Conservation (phyloP, 1,140 invertebrate genomes). For the Drosophila kikkawai region DNA sequence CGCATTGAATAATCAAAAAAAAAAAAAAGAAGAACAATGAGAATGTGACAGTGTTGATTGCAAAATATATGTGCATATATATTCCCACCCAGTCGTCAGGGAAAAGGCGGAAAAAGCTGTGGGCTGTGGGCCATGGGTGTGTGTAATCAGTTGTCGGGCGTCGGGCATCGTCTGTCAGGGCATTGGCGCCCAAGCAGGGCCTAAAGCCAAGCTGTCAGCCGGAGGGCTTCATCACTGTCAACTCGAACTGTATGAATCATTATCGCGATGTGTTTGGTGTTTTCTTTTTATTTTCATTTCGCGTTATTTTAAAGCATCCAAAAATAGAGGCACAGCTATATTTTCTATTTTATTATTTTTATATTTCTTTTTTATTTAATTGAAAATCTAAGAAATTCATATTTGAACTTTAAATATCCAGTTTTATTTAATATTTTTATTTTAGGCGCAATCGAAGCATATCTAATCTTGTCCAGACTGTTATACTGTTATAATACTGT, state of each 20-base stretch:
- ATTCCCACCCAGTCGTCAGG: neutral
- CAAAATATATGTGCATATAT: conserved; percentile 2
- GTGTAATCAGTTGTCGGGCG: conserved; percentile 40
- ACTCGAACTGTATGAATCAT: conserved; percentile 19
- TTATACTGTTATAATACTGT: too few species aligned
- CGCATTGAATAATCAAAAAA: conserved; percentile 18
- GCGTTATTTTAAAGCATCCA: neutral
- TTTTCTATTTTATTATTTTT: neutral
- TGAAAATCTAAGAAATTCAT: too few species aligned
- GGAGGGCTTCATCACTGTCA: conserved; percentile 45
- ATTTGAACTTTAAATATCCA: too few species aligned
- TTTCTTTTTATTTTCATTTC: neutral
- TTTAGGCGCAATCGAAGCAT: too few species aligned
- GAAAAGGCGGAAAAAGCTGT: conserved; percentile 1
- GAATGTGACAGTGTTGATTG: conserved; percentile 14
- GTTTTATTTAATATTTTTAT: too few species aligned
- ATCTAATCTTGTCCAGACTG: too few species aligned
- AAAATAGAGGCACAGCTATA: neutral
- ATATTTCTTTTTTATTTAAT: too few species aligned
- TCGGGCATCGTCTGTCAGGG: conserved; percentile 22
- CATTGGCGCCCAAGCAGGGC: conserved; percentile 26
- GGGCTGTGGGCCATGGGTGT: conserved; percentile 1
- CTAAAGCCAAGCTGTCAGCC: conserved; percentile 24
- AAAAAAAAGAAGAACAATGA: conserved; percentile 10
- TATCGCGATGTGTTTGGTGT: conserved; percentile 11